A percentile compares a stretch with the other conserved stretches of the same genome.
phyloP scores from a whole-genome alignment of 2,113 vertebrate genomes.

The Corythornis cristatus region DNA sequence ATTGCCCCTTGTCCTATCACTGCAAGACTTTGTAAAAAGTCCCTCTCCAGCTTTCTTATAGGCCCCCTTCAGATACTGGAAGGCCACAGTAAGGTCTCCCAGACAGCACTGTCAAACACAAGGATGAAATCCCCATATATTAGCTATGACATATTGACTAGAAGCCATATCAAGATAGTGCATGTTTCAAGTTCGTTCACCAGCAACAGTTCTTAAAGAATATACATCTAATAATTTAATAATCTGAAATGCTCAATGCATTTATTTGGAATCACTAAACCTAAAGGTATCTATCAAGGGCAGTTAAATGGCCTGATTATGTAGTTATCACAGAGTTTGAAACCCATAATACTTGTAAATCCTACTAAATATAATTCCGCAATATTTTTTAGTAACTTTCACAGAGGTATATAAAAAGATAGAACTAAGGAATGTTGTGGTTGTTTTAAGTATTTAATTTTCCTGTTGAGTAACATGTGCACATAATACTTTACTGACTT shows the following conservation, averaged over 20 bases:
- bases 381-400: neutral
- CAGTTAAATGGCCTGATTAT: neutral
- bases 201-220: neutral
- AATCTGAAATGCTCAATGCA: neutral
- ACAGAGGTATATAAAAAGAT: neutral
- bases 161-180: neutral
- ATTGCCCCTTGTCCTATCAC: too few species aligned
- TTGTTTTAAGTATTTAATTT: neutral
- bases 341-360: neutral
- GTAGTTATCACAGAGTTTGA: neutral
- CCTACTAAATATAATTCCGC: neutral
- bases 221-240: neutral
- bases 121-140: neutral
- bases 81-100: too few species aligned
- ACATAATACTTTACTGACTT: neutral
- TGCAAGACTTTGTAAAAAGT: too few species aligned
- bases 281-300: neutral
- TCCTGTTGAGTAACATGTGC: neutral
- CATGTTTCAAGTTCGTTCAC: neutral
- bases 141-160: neutral
- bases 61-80: too few species aligned
- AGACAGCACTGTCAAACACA: neutral
- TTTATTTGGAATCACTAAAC: neutral
- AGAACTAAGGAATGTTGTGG: neutral
- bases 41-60: too few species aligned